Conservation (phyloP, 1,140 invertebrate species). For the Pararge aegeria region DNA sequence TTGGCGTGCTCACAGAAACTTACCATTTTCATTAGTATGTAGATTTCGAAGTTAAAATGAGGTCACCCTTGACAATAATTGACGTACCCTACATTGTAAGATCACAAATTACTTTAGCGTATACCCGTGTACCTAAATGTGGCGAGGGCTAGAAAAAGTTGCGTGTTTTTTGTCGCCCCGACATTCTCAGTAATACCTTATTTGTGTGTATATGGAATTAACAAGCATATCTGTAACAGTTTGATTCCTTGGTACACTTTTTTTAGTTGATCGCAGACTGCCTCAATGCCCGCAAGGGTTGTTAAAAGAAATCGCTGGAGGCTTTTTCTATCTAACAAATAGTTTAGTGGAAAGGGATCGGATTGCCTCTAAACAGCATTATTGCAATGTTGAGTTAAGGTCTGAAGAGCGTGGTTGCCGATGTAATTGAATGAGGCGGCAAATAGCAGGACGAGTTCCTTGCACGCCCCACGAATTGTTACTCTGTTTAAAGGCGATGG, state of each 20-base stretch:
- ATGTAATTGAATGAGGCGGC: too few relatives aligned
- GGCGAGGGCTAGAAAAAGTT: slow-evolving; percentile 20
- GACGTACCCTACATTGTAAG: slow-evolving; percentile 28
- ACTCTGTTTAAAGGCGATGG: too few relatives aligned
- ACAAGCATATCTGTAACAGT: slow-evolving; percentile 30
- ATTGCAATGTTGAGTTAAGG: too few relatives aligned
- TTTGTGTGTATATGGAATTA: slow-evolving; percentile 20
- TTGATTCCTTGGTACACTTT: slow-evolving; percentile 12
- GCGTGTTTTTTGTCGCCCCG: slow-evolving; percentile 23
- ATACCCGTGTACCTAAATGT: slow-evolving; percentile 21
- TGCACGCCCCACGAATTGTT: too few relatives aligned
- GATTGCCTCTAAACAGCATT: too few relatives aligned
- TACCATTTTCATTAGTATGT: slow-evolving; percentile 45
- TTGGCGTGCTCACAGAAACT: slow-evolving; percentile 25
- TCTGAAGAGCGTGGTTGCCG: too few relatives aligned
- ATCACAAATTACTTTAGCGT: slow-evolving; percentile 3
- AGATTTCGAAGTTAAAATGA: slow-evolving; percentile 39
- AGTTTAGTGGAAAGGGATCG: too few relatives aligned
- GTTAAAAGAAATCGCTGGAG: too few relatives aligned
- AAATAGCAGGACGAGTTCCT: too few relatives aligned
- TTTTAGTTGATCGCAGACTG: neutral
- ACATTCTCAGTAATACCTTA: slow-evolving; percentile 27
- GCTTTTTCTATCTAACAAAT: too few relatives aligned
- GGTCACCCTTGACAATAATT: slow-evolving; percentile 30
- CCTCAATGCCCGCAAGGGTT: too few relatives aligned